Percentiles rank a stretch among this genome's conserved stretches.
phyloP scores from a whole-genome alignment of 2,113 vertebrate species.

The Alligator sinensis region DNA sequence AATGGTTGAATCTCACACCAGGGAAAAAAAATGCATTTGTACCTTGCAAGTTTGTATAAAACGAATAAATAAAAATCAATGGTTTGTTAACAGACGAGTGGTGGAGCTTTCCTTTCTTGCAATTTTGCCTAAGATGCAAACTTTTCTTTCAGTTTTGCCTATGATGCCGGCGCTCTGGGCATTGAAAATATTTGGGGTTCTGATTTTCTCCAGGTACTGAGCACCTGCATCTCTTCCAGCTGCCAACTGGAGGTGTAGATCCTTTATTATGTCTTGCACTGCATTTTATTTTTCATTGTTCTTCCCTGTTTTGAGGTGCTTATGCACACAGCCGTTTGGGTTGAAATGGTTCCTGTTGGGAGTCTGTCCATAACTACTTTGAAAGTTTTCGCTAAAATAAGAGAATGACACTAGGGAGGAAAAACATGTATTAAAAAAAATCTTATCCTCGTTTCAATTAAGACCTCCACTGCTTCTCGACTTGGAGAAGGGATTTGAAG shows the following conservation, averaged over 20 bases:
- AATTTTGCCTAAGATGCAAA: accelerated
- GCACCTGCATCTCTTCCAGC: background rate
- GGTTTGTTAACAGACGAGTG: background rate
- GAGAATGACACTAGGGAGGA: background rate
- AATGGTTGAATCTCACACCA: background rate
- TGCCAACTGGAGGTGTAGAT: background rate
- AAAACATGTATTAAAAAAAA: background rate
- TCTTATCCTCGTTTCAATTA: background rate
- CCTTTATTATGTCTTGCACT: background rate
- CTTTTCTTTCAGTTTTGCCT: no score
- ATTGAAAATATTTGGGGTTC: background rate
- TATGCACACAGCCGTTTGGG: background rate
- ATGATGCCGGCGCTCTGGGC: no score
- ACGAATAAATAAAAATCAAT: constrained; percentile 1
- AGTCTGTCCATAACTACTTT: background rate
- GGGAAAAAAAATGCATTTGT: background rate
- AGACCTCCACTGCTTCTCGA: background rate
- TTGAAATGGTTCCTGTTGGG: background rate
- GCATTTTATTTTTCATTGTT: background rate
- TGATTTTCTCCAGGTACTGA: background rate
- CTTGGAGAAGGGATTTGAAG: background rate
- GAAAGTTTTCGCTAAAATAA: background rate
- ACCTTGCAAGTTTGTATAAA: constrained; percentile 35
- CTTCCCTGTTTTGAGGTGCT: background rate
- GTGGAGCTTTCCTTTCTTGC: background rate